Conservation (phyloP, 2,888 invertebrate species). For the Ephialtes manifestator region DNA sequence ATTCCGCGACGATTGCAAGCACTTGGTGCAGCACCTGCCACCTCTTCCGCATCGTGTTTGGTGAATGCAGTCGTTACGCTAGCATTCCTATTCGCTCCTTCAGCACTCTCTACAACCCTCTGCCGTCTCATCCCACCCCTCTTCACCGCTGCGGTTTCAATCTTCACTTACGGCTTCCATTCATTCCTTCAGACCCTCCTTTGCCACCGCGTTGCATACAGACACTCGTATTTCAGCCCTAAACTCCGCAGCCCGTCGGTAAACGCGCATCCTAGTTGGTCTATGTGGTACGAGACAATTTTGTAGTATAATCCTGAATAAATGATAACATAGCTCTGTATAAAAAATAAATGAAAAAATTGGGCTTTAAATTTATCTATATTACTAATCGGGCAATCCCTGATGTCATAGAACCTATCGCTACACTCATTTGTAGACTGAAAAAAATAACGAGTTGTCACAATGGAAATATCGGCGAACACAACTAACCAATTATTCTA, state of each 20-base stretch:
- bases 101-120: conserved; percentile 34
- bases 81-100: conserved; percentile 52
- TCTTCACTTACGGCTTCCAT: conserved; percentile 44
- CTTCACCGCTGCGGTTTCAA: conserved; percentile 37
- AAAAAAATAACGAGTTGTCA: too few species aligned
- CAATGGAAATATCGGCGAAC: too few species aligned
- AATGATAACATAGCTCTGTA: background rate
- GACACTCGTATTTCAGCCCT: conserved; percentile 34
- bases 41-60: conserved; percentile 40
- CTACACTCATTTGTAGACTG: too few species aligned
- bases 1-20: conserved; percentile 74
- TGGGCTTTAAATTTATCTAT: background rate
- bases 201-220: conserved; percentile 40
- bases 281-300: conserved; percentile 71
- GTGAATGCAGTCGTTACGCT: conserved; percentile 81
- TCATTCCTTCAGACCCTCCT: conserved; percentile 31
- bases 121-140: conserved; percentile 38
- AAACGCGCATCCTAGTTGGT: conserved; percentile 50
- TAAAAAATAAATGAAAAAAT: background rate
- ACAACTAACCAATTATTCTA: too few species aligned
- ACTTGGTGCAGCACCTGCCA: conserved; percentile 59
- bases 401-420: too few species aligned
- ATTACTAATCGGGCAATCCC: background rate
- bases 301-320: conserved; percentile 18
- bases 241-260: background rate